These are phyloP conservation scores for Standfussiana lucernea DNA, from an alignment of 2,888 invertebrate species.

Conservation along the genomic window DNA sequence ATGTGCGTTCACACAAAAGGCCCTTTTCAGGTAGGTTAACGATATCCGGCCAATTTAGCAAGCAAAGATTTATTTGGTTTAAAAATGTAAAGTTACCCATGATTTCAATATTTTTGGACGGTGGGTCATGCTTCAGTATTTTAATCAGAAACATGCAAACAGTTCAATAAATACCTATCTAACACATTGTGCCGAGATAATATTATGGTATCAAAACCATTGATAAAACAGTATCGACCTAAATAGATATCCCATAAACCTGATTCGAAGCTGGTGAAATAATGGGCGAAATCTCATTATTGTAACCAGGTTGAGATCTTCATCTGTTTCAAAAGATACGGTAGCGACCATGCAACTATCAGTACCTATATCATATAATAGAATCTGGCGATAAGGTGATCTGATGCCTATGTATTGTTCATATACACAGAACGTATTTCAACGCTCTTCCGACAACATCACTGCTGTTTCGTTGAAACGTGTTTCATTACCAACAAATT, in stretches of 20 bases:
- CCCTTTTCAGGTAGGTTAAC: conserved; percentile 12
- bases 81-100: background rate
- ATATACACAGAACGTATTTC: conserved; percentile 18
- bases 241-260: conserved; percentile 29
- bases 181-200: conserved; percentile 21
- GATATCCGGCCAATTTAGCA: conserved; percentile 3
- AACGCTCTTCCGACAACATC: conserved; percentile 3
- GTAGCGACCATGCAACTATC: background rate
- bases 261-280: background rate
- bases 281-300: conserved; percentile 13
- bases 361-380: conserved; percentile 28
- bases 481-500: conserved; percentile 35
- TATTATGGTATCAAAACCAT: conserved; percentile 5
- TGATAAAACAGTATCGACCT: conserved; percentile 27
- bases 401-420: background rate
- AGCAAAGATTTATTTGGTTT: background rate
- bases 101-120: background rate
- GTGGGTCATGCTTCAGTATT: background rate
- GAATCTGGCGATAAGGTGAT: conserved; percentile 37
- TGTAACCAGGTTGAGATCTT: conserved; percentile 26
- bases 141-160: background rate
- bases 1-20: too few species aligned
- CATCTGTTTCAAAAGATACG: conserved; percentile 29
- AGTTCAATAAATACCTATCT: background rate
- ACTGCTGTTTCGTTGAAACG: conserved; percentile 37